Evolutionary conservation across 1,140 invertebrate genomes (phyloP), one percentile per base, ranked within the genome.

Genomic region (Vollenhovia emeryi): DNA sequence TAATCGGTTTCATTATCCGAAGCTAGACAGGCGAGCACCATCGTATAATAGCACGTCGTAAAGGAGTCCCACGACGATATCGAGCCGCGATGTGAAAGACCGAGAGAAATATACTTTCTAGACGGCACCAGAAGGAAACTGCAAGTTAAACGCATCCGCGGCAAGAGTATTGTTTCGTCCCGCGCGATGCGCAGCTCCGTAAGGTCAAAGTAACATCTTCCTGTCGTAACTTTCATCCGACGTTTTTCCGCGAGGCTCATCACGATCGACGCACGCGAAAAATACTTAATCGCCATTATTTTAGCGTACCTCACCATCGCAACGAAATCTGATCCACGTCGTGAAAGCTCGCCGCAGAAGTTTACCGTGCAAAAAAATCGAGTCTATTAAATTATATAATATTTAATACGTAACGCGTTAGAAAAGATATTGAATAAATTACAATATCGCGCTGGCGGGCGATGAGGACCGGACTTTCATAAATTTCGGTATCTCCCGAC

Each of bases 31-130:
- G n/a, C 8, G 30, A 45, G 11, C 24, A 2, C 21, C 8, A 21
- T 36, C 36, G 30, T 27, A 40, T 52, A 86, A 86, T 64, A 84
- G 62, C 62, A 68, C 18, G 48, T 86, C 13, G 66, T n/a, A 18
- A 86, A 86, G 86, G 83, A 90, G 84, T 85, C 55, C 52, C 73
- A 30, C 76, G 66, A 57, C n/a, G 30, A 55, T 69, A 50, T 18
- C 45, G 45, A 48, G 24, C 4, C 18, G 64, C 43, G 82, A 79
- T 75, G 85, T 75, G 74, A 68, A 82, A 86, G 79, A 89, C 52
- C 76, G 27, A 71, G 83, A 87, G 87, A 87, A 87, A 78, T 78
- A 86, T 74, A 88, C 89, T 92, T 92, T 92, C 90, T 90, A 85
- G 62, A 75, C 59, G 33, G 11, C 15, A 80, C 66, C 75, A 85